A percentile compares a stretch with the other conserved stretches of the same genome.
Evolutionary conservation across 2,888 invertebrate species (phyloP).

Genomic region (Xiphydria camelus): DNA sequence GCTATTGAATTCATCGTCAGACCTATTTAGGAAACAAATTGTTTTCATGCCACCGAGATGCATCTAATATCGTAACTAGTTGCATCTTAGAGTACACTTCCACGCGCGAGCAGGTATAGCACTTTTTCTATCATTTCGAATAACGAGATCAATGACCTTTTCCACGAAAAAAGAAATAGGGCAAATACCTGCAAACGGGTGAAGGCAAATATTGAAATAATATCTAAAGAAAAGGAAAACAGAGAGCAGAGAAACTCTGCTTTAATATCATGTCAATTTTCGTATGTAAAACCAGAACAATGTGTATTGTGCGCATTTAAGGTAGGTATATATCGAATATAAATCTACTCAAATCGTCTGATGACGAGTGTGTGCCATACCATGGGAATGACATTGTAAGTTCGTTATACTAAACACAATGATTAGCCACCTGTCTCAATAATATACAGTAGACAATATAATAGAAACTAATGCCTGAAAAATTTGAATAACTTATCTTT

Average conservation of each 20-base stretch:
- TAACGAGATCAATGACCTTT: too few relatives aligned
- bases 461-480: not conserved
- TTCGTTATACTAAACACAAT: conserved; percentile 1
- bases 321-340: not conserved
- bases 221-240: not conserved
- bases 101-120: too few relatives aligned
- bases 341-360: not conserved
- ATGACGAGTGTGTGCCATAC: not conserved
- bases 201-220: not conserved
- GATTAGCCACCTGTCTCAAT: not conserved
- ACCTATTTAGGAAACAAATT: conserved; percentile 24
- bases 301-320: conserved; percentile 40
- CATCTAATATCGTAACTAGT: conserved; percentile 18
- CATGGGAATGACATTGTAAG: not conserved
- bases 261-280: not conserved
- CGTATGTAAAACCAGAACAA: conserved; percentile 26
- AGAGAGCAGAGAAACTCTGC: too few relatives aligned
- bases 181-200: not conserved
- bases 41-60: conserved; percentile 25
- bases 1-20: conserved; percentile 31
- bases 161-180: too few relatives aligned
- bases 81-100: not conserved
- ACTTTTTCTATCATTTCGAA: too few relatives aligned
- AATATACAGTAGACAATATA: not conserved
- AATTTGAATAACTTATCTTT: not conserved